Conservation (phyloP, 64 coral and sea anemone species). For the Pachyseris speciosa region DNA sequence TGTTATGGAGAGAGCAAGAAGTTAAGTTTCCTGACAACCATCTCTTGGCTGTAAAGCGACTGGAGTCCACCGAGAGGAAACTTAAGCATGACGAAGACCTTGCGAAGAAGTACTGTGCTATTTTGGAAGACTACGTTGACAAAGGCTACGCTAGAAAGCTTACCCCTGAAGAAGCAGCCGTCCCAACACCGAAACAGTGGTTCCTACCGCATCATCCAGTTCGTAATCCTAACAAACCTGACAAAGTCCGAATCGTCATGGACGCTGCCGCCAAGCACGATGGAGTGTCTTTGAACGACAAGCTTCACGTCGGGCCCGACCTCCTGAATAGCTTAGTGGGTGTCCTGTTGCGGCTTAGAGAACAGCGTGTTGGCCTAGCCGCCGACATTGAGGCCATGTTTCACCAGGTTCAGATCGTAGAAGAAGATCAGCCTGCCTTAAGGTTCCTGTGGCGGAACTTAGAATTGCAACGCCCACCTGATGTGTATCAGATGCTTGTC, state of each 20-base stretch:
- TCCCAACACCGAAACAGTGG: constrained; percentile 5
- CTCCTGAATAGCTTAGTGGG: constrained; percentile 64
- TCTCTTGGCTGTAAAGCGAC: constrained; percentile 27
- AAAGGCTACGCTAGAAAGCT: constrained; percentile 48
- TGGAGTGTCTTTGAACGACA: constrained; percentile 42
- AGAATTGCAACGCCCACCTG: constrained; percentile 30
- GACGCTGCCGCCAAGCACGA: constrained; percentile 61
- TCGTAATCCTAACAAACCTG: constrained; percentile 39
- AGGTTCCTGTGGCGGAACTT: constrained; percentile 68
- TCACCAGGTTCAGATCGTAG: constrained; percentile 42
- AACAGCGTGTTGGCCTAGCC: constrained; percentile 28
- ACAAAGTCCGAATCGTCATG: constrained; percentile 76
- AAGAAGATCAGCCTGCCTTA: constrained; percentile 50
- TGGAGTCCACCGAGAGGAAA: constrained; percentile 20
- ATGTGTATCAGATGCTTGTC: constrained; percentile 56
- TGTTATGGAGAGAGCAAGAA: constrained; percentile 24
- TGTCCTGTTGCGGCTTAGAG: constrained; percentile 51
- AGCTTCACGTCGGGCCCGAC: constrained; percentile 38
- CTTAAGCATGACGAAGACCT: constrained; percentile 19
- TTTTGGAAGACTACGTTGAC: constrained; percentile 37
- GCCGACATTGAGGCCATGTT: constrained; percentile 64
- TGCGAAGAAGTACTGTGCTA: constrained; percentile 32
- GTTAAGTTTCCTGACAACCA: constrained; percentile 19
- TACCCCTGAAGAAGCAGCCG: constrained; percentile 19
- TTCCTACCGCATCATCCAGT: constrained; percentile 33